Conservation (phyloP, 2,113 vertebrate species). For the Sapayoa aenigma region DNA sequence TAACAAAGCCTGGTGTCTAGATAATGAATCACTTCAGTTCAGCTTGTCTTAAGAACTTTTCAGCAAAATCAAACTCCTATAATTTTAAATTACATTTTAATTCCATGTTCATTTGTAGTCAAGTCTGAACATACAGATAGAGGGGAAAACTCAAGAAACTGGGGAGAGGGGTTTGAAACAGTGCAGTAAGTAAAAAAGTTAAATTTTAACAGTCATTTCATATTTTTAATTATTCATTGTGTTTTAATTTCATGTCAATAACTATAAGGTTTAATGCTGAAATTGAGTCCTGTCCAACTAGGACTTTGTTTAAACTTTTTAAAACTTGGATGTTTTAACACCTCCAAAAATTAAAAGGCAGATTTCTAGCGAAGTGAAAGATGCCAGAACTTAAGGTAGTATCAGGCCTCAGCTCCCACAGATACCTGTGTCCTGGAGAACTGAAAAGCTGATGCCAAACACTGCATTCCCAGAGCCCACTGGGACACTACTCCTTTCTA, state of each 20-base stretch:
- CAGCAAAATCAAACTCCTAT: neutral
- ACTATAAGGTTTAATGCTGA: neutral
- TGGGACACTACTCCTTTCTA: neutral
- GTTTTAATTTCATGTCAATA: neutral
- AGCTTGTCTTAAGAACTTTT: neutral
- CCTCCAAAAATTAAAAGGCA: neutral
- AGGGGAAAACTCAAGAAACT: neutral
- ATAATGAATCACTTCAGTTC: neutral
- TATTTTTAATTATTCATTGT: neutral
- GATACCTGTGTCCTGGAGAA: neutral
- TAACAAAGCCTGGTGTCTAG: neutral
- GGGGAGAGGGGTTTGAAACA: neutral
- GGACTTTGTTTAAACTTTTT: neutral
- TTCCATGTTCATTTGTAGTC: neutral
- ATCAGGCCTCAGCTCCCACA: neutral
- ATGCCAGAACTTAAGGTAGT: neutral
- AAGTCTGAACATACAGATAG: accelerated
- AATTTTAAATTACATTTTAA: neutral
- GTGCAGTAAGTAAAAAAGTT: neutral
- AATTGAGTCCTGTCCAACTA: neutral
- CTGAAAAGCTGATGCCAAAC: neutral
- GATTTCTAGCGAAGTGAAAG: neutral
- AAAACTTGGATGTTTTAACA: neutral
- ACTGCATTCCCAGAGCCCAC: neutral
- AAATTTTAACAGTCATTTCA: neutral